Evolutionary conservation across 1,140 invertebrate species (phyloP), one percentile per base, ranked within the genome.

Genomic region (Drosophila santomea): DNA sequence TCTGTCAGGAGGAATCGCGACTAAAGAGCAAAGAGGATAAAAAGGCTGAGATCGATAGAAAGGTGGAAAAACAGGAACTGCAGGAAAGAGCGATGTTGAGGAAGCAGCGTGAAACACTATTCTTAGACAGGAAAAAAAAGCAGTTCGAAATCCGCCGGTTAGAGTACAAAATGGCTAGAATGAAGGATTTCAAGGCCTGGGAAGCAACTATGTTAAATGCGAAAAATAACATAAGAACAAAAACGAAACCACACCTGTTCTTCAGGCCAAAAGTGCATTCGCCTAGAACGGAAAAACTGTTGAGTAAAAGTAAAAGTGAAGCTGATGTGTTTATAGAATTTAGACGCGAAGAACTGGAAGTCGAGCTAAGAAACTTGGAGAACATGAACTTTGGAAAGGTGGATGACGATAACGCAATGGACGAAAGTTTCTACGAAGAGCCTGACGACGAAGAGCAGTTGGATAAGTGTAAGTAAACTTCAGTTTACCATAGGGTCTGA

Each of bases 1-100:
- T 99, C 92, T 96, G 97, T 86, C 96, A 97, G 91, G 98, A 99
- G 92, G 97, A 99, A 93, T 97, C 97, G 56, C 96, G 96, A 71
- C 93, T 97, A 61, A 97, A 97, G 93, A 95, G 95, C 89, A 96
- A 95, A 90, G 95, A 95, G 90, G 81, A 92, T 90, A 95, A 84
- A 94, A 94, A 94, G 89, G 97, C 96, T 11, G 95, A 97, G 93
- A 96, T 99, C 35, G 98, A 99, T 92, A 96, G 97, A 66, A 98
- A 98, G 93, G 94, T 99, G 36, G 98, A 99, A 92, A 97, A 98
- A 86, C 97, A 97, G 88, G 97, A 97, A 47, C 94, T 96, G 55
- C 94, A 96, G 90, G 97, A 99, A 92, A 97, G 96, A 79, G 97
- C 97, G 85, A 95, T 96, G 81, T 93, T 98, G 32, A 95, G 96